Base-by-base conservation (phyloP, 2,113 vertebrate species). In the Halichoerus grypus region DNA sequence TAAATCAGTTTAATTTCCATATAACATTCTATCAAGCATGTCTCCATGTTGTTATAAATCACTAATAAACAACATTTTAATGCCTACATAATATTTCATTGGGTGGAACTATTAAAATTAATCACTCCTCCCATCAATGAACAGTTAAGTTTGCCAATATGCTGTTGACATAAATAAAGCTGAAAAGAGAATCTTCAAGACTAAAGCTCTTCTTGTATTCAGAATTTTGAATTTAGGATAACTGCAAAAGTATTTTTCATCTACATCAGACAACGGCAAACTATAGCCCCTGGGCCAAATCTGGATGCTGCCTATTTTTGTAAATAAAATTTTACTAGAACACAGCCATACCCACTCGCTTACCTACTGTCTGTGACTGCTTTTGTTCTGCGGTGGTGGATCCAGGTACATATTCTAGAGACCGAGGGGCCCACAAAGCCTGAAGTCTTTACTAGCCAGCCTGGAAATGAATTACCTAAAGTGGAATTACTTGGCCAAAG, bases 201-300 rank as follows among this genome's bases (percentile, higher is more conserved):
- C 26, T 19, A 49, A 51, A 55, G 2, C 7, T 86, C 33, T 85
- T 63, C 79, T 42, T n/a, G 77, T 53, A n/a, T 51, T 91, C 63
- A 80, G 18, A 81, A 69, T 36, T 88, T 88, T 19, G 16, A 72
- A 74, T 42, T 83, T 77, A 85, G 71, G 72, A 53, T 53, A 36
- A 55, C 82, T 33, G 33, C 87, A 87, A 97, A 94, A 91, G 67
- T 63, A 72, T 42, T 59, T 59, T 91, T 36, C 76, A 28, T 80
- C 61, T 87, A 11, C 2, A 74, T n/a, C 53, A 42, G 22, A 11
- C 15, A 53, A 53, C 51, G 36, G 39, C 31, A 87, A 95, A 87
- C 46, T 42, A 10, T 24, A 39, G 31, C n/a, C 12, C 53, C 28
- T 5, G 13, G 46, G 53, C 33, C 24, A 71, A 59, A 86, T 49